Base-by-base conservation (phyloP, 2,797 vertebrate genomes). In the Distichodus sexfasciatus region DNA sequence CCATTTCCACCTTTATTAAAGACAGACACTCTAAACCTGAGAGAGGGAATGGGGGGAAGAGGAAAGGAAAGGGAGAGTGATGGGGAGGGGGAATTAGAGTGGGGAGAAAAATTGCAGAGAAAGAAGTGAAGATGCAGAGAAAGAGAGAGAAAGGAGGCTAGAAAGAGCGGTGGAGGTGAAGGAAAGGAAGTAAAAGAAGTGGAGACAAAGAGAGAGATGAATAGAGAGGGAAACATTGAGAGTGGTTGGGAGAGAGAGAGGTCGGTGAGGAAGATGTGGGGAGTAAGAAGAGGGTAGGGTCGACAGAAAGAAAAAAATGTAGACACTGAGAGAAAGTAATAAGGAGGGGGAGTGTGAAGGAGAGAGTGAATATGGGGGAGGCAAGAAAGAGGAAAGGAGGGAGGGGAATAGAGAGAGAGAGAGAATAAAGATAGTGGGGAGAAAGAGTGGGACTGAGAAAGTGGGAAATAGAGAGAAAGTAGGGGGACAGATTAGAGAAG, bases 321-420 rank as follows among this genome's bases (percentile, higher is more conserved):
- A n/a, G n/a, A n/a, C n/a, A n/a, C n/a, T n/a, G n/a, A n/a, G n/a
- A n/a, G 73, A 77, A 69, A 51, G 68, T 51, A 75, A 76, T 71
- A 76, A 82, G 71, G 62, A 53, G 72, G 69, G 79, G 82, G 73
- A 82, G 79, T 71, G 69, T 29, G 69, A 75, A 74, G 70, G 71
- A 69, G 80, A 80, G 77, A 73, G 75, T 79, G 84, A 68, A 71
- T 71, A 67, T 29, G 69, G 74, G 74, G 70, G 71, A 69, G 80
- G 79, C 76, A 73, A 76, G 79, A 84, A 68, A 71, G 72, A 82
- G 64, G 62, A 81, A 58, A 66, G 71, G 36, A 79, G 77, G 14
- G 26, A 10, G 26, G 19, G 15, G 4, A n/a, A 60, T 11, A 14
- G 48, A 14, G 48, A 1, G 17, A 2, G 48, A 50, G 3, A 40